Evolutionary conservation across 2,797 vertebrate species (phyloP), one percentile per base, ranked within the genome.

Genomic region (Pogoniulus pusillus): DNA sequence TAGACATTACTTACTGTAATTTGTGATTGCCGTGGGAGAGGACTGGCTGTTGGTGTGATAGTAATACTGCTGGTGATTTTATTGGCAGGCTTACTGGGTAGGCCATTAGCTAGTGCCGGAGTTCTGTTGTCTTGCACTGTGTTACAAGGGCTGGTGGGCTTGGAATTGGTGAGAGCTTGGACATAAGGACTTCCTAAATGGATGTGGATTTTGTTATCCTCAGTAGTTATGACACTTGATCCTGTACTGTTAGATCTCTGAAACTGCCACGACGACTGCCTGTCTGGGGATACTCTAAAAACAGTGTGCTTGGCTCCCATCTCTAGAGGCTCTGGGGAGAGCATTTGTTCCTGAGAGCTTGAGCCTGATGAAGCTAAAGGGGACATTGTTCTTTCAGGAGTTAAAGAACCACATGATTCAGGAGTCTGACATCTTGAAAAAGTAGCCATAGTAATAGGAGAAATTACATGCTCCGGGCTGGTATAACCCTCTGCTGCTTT

Each of bases 141-240:
- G 14, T 95, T 91, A 79, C 97, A 98, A 19, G 98, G 97, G 92
- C 97, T 98, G 82, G 95, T 60, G 24, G 98, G 95, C 96, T 98
- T 98, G 75, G 97, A 96, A 57, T 95, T 96, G 95, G 97, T 96
- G 95, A 98, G 97, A 94, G 97, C 97, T 97, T 99, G 98, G 93
- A 98, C 96, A 62, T 98, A 99, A 89, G 98, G 98, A 91, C 97
- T 98, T 96, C 99, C 99, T 97, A 99, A 98, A 96, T 99, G 99
- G 96, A 99, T 99, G 97, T 99, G 98, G 97, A 99, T 99, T 98
- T 99, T 99, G 97, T 99, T 99, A 98, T 99, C 99, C 96, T 99
- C 99, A 94, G 98, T 99, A 97, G 98, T 99, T 98, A 99, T 99
- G 96, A 99, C 97, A 88, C 98, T 99, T 35, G 98, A 98, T 95